These are phyloP conservation scores for Cryptocheilus praepositus DNA, from an alignment of 2,888 invertebrate genomes.

Conservation along the genomic window DNA sequence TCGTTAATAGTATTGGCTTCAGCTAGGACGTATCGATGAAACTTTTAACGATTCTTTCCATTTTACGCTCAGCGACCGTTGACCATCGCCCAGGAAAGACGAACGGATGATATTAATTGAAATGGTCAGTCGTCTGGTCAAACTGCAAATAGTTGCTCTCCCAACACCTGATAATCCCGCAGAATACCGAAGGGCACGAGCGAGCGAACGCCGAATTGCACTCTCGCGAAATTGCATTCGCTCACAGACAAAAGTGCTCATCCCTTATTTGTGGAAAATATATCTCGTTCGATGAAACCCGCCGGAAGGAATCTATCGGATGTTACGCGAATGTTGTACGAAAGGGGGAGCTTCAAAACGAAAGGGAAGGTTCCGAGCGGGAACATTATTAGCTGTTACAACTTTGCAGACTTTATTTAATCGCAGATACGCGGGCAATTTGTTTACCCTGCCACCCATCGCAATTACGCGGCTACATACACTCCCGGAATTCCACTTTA, in stretches of 20 bases:
- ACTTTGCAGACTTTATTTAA: slow-evolving; percentile 43
- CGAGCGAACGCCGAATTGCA: slow-evolving; percentile 30
- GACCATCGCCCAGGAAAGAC: slow-evolving; percentile 18
- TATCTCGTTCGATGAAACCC: slow-evolving; percentile 32
- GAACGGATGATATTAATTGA: slow-evolving; percentile 45
- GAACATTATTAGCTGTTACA: slow-evolving; percentile 40
- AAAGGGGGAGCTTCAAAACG: slow-evolving; percentile 13
- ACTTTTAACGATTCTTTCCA: too few species aligned
- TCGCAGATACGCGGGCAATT: slow-evolving; percentile 42
- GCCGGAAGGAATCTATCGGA: not conserved
- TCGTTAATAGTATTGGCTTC: too few species aligned
- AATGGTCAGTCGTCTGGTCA: slow-evolving; percentile 28
- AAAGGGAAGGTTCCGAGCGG: too few species aligned
- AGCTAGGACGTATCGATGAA: too few species aligned
- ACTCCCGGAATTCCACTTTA: slow-evolving; percentile 34
- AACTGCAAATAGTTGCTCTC: slow-evolving; percentile 39
- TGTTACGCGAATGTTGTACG: slow-evolving; percentile 2
- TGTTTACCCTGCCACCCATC: slow-evolving; percentile 31
- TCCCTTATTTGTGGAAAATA: slow-evolving; percentile 43
- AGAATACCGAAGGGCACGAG: slow-evolving; percentile 31
- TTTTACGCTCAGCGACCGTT: too few species aligned
- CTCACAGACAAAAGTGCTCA: slow-evolving; percentile 24
- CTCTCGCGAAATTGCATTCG: slow-evolving; percentile 34
- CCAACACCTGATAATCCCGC: slow-evolving; percentile 31
- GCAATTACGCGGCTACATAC: slow-evolving; percentile 11